A percentile compares a stretch with the other conserved stretches of the same genome.
Conservation (phyloP, 2,113 vertebrate genomes). For the Nyctereutes procyonoides region DNA sequence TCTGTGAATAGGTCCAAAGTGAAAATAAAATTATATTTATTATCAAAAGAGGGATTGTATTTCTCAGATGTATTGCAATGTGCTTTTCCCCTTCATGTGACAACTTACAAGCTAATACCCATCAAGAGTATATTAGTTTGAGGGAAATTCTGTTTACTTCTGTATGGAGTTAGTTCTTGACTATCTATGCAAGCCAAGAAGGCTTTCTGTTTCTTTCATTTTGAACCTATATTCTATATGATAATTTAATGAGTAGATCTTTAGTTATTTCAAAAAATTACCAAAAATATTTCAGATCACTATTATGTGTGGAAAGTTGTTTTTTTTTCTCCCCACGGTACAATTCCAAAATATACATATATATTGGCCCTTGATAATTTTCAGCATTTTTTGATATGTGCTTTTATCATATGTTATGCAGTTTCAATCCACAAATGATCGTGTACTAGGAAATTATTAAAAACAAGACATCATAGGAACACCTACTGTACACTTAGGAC, state of each 20-base stretch:
- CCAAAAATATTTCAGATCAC: slow-evolving; percentile 12
- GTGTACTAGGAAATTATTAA: neutral
- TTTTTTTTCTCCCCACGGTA: neutral
- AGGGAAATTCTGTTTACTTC: slow-evolving; percentile 19
- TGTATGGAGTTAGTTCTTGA: neutral
- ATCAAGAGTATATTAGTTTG: slow-evolving; percentile 11
- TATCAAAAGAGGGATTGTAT: neutral
- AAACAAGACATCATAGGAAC: neutral
- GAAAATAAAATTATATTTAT: slow-evolving; percentile 22
- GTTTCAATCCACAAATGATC: neutral
- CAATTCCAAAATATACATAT: neutral
- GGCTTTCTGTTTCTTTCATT: neutral
- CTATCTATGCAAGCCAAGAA: neutral
- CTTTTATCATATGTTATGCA: neutral
- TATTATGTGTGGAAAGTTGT: neutral
- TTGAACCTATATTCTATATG: neutral
- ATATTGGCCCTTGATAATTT: neutral
- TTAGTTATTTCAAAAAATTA: neutral
- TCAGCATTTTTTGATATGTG: neutral
- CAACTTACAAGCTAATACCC: neutral
- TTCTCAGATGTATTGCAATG: neutral
- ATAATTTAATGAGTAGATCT: neutral
- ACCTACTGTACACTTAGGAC: neutral
- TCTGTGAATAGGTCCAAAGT: neutral
- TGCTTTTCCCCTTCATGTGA: neutral